Evolutionary conservation across 1,140 invertebrate species (phyloP).

Genomic region (Muscidifurax raptorellus): DNA sequence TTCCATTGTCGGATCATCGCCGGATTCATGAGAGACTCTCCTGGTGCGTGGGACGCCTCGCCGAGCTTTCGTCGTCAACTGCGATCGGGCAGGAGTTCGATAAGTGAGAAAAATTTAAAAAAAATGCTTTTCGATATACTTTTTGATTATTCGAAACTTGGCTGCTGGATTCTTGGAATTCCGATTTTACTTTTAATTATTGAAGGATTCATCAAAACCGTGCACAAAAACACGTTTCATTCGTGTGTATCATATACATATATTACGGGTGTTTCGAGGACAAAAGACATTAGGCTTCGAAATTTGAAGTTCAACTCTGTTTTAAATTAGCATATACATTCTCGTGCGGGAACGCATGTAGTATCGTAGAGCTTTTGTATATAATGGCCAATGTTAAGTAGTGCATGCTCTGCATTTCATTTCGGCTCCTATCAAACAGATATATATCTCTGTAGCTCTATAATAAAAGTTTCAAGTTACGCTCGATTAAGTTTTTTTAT

Average conservation of each 20-base stretch:
- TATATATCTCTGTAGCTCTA: conserved; percentile 4
- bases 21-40: conserved; percentile 28
- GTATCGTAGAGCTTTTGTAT: not conserved
- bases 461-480: not conserved
- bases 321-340: conserved; percentile 21
- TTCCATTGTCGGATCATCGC: conserved; percentile 6
- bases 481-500: conserved; percentile 16
- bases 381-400: conserved; percentile 38
- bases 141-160: not conserved
- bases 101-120: conserved; percentile 25
- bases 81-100: conserved; percentile 14
- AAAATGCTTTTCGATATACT: too few relatives aligned
- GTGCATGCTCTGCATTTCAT: conserved; percentile 43
- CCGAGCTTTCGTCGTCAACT: conserved; percentile 12
- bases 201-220: too few relatives aligned
- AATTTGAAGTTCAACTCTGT: conserved; percentile 38
- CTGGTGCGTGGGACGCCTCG: not conserved
- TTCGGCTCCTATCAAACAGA: conserved; percentile 29
- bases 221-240: not conserved
- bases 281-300: not conserved
- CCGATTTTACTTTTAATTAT: too few relatives aligned
- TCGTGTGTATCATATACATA: not conserved
- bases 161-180: not conserved
- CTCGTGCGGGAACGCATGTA: not conserved
- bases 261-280: too few relatives aligned